Evolutionary conservation across 1,140 invertebrate genomes (phyloP), one percentile per base, ranked within the genome.

Genomic region (Zaprionus ornatus): DNA sequence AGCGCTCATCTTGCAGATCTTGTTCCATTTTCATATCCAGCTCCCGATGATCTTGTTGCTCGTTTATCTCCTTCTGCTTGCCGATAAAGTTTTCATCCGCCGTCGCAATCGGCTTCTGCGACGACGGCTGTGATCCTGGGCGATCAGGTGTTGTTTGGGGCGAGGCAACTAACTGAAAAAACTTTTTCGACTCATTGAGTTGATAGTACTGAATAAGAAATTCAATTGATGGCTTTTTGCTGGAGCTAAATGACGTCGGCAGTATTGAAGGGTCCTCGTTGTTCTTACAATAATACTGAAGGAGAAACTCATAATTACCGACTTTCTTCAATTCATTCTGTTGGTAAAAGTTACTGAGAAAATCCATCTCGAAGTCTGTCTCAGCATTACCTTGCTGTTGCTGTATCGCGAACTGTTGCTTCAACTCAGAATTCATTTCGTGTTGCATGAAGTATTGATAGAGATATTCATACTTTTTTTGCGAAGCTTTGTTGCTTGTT

Each of bases 81-180:
- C 74, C 72, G 65, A 71, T 78, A 25, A 35, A 27, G 21, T 61
- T 71, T 67, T 74, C 59, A 76, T 82, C 73, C 66, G 73, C 35
- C 68, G 71, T 79, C 63, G 57, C 57, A 56, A 60, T 80, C 61
- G 73, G 86, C 72, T 64, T 55, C 50, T 85, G 74, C 79, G 72
- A 79, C 61, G 72, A 85, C 63, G 79, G 74, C 13, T 42, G 61
- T 29, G 69, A 60, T 60, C 63, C 61, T 62, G 59, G 35, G 37
- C 81, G 69, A 91, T 91, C 91, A 91, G 77, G 76, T 75, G 74
- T 82, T 82, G 45, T 64, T 84, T 81, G 79, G 73, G 88, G 88
- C 88, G 91, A 92, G 90, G 91, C 91, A 80, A 84, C 79, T 91
- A 92, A 91, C 79, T 92, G 91, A 92, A 92, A 92, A 92, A 92